Evolutionary conservation across 2,888 invertebrate species (phyloP), one percentile per base, ranked within the genome.

Genomic region (Melanotus villosus): DNA sequence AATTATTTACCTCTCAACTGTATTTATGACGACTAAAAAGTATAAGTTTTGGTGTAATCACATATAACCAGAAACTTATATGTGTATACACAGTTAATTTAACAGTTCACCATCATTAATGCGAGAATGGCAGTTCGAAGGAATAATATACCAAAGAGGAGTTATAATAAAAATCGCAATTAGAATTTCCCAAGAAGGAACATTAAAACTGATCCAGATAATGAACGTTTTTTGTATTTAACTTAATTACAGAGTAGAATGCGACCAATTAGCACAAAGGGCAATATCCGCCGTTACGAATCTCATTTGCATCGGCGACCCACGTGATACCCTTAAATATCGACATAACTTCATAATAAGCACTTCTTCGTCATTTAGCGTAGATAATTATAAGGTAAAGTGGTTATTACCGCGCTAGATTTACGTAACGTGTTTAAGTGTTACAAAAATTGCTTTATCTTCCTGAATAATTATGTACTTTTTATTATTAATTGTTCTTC

Each of bases 311-410:
- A 64, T 64, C 18, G 19, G 2, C 56, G 32, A 14, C 56, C 56
- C 52, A 64, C 64, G 54, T 45, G 38, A 45, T 41, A 56, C 30
- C 56, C 41, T 58, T 62, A 52, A 62, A 62, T 62, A 62, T 62
- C 62, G 45, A 56, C 64, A 64, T 56, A 64, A 64, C 64, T 56
- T 23, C 14, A 56, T 64, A 64, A 64, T 64, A 64, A 64, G 41
- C 54, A 64, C 54, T 64, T 64, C 36, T 64, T 64, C 38, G 19
- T 41, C 56, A 41, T 56, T 64, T 64, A 64, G 54, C 64, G 41
- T 26, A n/a, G 32, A 56, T 64, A 64, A 64, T 64, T 64, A 64
- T 21, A 64, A 10, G 43, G 9, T 21, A 45, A 64, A 54, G 41
- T 23, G 10, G 54, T 64, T 56, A 64, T 64, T 64, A 64, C 30